Base-by-base conservation (phyloP, 1,140 invertebrate species). In the Protaetia brevitarsis region DNA sequence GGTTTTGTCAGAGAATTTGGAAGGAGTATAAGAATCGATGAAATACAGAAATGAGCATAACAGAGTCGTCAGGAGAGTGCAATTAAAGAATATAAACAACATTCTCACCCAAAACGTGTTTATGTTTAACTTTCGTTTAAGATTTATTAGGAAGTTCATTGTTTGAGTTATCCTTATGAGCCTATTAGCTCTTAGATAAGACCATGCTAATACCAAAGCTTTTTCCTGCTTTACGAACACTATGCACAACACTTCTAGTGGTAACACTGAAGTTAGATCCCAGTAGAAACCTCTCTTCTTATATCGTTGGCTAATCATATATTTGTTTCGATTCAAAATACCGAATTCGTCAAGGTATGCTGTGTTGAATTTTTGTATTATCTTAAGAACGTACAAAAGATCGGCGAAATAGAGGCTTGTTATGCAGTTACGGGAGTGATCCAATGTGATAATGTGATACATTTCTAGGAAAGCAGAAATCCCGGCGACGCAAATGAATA, bases 271-370 rank as follows among this genome's bases (percentile, higher is more conserved):
- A n/a, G 29, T 41, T 8, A 69, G 16, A 19, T 69, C 66, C 8
- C 65, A 67, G 36, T 66, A 64, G 41, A 69, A 69, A 3, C 68
- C 66, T 6, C 7, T 23, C 11, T 13, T 59, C 1, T 59, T 34
- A 27, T 69, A 69, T 3, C 63, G 16, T 13, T 10, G 11, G 4
- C 45, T 63, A 27, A 69, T 65, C 37, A 62, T 51, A 26, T 26
- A 28, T 26, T 66, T 58, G 21, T 63, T 61, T 2, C 41, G 58
- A 21, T 57, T 36, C n/a, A 67, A 11, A 13, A 67, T 64, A 16
- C 68, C 68, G 51, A 56, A 69, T 57, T 69, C 68, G 30, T 69
- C 63, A n/a, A 60, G 63, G 30, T 62, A 69, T 5, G 66, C 62
- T 26, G 59, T 59, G 36, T 67, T 36, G 37, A 69, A 69, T 19